phyloP scores from a whole-genome alignment of 1,140 invertebrate species.

The Notospermus geniculatus region DNA sequence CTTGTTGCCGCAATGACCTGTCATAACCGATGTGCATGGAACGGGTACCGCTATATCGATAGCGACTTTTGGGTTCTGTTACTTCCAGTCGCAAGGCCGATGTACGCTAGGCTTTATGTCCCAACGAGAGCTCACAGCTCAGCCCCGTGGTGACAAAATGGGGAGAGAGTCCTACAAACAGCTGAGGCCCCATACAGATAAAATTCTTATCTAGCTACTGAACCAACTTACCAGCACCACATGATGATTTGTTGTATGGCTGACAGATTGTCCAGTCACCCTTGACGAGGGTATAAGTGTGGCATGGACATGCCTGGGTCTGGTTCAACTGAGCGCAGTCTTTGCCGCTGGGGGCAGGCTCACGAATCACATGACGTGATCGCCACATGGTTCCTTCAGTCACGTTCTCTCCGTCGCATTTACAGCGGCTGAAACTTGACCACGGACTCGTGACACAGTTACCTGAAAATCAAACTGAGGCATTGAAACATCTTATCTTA shows the following conservation, averaged over 20 bases:
- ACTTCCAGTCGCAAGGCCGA: too few species aligned
- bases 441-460: not conserved
- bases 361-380: not conserved
- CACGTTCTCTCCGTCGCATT: not conserved
- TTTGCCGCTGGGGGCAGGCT: not conserved
- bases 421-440: not conserved
- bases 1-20: too few species aligned
- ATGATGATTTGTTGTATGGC: not conserved
- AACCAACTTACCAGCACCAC: not conserved
- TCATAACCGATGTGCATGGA: too few species aligned
- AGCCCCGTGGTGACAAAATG: too few species aligned
- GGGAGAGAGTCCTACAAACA: too few species aligned
- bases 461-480: not conserved
- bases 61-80: too few species aligned
- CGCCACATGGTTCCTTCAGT: not conserved
- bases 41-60: too few species aligned
- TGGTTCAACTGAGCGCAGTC: not conserved
- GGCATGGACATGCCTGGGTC: not conserved
- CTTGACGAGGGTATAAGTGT: not conserved
- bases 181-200: too few species aligned
- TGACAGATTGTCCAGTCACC: slow-evolving; percentile 5
- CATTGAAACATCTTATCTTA: too few species aligned
- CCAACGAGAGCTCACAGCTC: too few species aligned
- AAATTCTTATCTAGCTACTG: too few species aligned
- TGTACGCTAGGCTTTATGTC: too few species aligned